Conservation (phyloP, 2,113 vertebrate genomes). For the Protobothrops mucrosquamatus region DNA sequence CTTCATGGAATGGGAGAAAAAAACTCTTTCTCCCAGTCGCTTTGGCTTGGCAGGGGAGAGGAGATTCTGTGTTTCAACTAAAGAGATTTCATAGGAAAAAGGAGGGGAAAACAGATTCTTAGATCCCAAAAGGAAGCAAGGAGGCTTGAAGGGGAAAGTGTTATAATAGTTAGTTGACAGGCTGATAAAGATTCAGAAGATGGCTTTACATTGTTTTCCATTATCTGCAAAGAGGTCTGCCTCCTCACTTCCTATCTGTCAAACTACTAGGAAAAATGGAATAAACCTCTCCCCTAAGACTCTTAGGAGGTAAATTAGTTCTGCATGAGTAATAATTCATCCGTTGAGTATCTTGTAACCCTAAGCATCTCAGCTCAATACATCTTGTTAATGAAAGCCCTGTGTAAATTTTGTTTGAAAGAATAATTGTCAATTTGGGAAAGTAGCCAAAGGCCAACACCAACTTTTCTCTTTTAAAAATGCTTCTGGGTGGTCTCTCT, state of each 20-base stretch:
- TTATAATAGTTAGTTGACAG: background rate
- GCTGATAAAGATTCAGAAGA: background rate
- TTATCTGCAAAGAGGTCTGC: background rate
- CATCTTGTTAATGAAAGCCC: background rate
- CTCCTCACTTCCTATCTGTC: background rate
- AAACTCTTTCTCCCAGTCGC: background rate
- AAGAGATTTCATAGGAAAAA: background rate
- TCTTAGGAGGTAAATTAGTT: background rate
- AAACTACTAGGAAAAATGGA: background rate
- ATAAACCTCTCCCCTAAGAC: background rate
- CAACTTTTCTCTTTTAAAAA: background rate
- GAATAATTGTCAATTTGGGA: background rate
- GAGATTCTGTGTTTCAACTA: background rate
- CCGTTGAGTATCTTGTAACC: background rate
- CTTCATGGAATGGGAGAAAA: background rate
- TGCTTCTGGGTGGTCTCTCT: background rate
- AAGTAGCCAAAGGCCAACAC: background rate
- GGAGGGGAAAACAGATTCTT: background rate
- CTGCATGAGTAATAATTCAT: background rate
- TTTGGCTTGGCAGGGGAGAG: background rate
- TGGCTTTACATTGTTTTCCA: background rate
- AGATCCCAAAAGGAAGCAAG: background rate
- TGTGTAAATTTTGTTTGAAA: background rate
- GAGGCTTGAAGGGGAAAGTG: background rate
- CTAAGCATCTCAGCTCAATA: background rate